A percentile compares a stretch with the other conserved stretches of the same genome.
phyloP scores from a whole-genome alignment of 2,113 vertebrate genomes.

The Ptilorrhoa leucosticta region DNA sequence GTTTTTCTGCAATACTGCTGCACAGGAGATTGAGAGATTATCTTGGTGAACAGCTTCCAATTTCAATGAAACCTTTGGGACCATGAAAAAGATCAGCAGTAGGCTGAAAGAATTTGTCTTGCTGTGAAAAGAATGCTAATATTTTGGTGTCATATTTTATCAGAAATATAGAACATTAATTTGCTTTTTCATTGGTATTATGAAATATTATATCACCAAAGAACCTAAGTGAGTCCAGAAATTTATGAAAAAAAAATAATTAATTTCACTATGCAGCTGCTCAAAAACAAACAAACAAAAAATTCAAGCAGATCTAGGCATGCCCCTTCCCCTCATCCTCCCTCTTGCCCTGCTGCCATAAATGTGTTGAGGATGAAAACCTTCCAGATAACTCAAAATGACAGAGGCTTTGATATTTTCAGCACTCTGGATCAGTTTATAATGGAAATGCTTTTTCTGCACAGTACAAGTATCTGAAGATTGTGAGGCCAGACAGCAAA shows the following conservation, averaged over 20 bases:
- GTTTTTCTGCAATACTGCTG: not conserved
- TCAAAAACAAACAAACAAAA: not conserved
- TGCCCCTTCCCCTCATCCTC: not conserved
- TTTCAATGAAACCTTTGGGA: not conserved
- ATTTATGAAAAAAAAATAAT: not conserved
- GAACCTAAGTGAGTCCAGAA: not conserved
- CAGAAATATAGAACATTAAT: not conserved
- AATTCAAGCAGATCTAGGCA: not conserved
- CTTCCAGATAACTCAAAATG: not conserved
- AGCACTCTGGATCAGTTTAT: not conserved
- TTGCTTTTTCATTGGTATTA: not conserved
- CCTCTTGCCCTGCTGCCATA: not conserved
- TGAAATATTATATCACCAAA: not conserved
- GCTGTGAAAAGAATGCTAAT: not conserved
- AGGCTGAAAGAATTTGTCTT: not conserved
- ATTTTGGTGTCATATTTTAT: not conserved
- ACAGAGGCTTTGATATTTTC: not conserved
- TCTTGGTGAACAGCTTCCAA: not conserved
- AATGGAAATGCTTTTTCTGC: not conserved
- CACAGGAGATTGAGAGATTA: not conserved
- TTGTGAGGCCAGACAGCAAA: not conserved
- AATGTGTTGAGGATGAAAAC: not conserved
- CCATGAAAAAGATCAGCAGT: not conserved
- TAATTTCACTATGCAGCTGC: not conserved
- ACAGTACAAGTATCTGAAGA: not conserved